A percentile compares a stretch with the other conserved stretches of the same genome.
These are phyloP conservation scores for Peromyscus maniculatus DNA, from an alignment of 2,113 vertebrate genomes.

Conservation along the genomic window DNA sequence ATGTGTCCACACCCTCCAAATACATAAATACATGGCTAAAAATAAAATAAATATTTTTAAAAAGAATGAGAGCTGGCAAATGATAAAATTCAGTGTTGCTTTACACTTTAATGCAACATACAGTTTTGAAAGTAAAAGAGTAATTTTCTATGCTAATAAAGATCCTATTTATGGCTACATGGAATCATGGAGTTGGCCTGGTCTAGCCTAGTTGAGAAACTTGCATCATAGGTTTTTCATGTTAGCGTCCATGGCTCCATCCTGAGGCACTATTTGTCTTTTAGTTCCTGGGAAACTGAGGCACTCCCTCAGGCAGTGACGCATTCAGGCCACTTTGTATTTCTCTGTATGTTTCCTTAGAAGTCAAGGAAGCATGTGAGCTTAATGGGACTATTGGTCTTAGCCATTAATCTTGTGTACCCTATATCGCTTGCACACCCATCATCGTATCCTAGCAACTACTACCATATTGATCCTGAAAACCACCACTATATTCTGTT, in stretches of 20 bases:
- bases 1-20: too few relatives aligned
- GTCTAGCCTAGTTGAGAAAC: too few relatives aligned
- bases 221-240: not conserved
- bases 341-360: not conserved
- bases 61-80: not conserved
- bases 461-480: not conserved
- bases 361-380: not conserved
- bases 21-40: not conserved
- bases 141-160: not conserved
- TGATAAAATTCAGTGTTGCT: constrained; percentile 1
- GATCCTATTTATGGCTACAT: not conserved
- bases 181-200: not conserved
- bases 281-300: not conserved
- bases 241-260: not conserved
- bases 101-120: not conserved
- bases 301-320: not conserved
- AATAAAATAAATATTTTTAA: not conserved
- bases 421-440: not conserved
- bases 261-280: not conserved
- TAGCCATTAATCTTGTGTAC: not conserved
- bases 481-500: not conserved
- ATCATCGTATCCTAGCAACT: not conserved
- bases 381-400: not conserved
- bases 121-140: not conserved
- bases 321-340: not conserved